These are phyloP conservation scores for Agonopterix alstromeriana DNA, from an alignment of 2,888 invertebrate genomes.

Conservation along the genomic window DNA sequence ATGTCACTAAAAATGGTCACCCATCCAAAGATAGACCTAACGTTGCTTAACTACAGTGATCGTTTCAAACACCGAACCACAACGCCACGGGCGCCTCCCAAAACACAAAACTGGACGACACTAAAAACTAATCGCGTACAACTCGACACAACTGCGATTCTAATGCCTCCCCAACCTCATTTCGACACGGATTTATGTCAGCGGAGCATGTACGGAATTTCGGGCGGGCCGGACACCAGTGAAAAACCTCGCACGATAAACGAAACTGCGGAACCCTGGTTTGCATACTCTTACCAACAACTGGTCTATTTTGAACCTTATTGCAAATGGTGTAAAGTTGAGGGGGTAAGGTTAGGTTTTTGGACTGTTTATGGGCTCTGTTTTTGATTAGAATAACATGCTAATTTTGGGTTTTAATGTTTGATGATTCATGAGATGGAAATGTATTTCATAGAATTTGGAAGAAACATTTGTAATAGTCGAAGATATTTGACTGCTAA, in stretches of 20 bases:
- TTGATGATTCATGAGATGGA: neutral
- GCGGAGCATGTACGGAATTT: conserved; percentile 28
- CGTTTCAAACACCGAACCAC: neutral
- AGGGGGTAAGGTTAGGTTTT: conserved; percentile 14
- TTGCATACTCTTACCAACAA: conserved; percentile 28
- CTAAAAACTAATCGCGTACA: conserved; percentile 5
- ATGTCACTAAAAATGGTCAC: no score
- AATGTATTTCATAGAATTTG: no score
- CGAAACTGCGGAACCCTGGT: conserved; percentile 9
- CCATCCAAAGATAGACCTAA: no score
- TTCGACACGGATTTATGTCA: conserved; percentile 30
- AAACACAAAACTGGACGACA: neutral
- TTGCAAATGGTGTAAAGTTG: no score
- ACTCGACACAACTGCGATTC: conserved; percentile 3
- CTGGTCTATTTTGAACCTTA: neutral
- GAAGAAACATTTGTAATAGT: no score
- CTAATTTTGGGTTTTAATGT: conserved; percentile 6
- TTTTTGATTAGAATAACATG: conserved; percentile 20
- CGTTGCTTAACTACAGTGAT: no score
- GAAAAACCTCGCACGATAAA: conserved; percentile 31
- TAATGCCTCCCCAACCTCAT: conserved; percentile 20
- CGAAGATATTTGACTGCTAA: no score
- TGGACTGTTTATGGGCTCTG: conserved; percentile 22
- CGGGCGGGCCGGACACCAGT: conserved; percentile 25
- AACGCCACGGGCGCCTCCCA: neutral